Base-by-base conservation (phyloP, 2,113 vertebrate species). In the Sceloporus undulatus region DNA sequence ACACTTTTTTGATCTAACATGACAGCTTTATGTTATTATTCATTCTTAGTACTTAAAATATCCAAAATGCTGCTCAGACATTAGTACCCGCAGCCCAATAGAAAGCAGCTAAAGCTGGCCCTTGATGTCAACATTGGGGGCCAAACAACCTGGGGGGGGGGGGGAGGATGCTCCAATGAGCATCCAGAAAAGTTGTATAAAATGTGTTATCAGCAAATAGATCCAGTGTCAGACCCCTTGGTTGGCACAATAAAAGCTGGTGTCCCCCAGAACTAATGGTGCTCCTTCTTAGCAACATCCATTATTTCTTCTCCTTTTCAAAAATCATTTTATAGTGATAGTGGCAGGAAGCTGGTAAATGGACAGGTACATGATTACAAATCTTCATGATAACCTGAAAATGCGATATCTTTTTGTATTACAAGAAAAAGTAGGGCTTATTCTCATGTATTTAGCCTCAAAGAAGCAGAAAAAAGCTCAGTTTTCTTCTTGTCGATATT, bases 1-100 rank as follows among this genome's bases (percentile, higher is more conserved):
- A 18, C 6, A 56, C 25, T 77, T 71, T 27, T 80, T 56, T n/a
- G 40, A 29, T 34, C 42, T 48, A 52, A 79, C 29, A 16, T 68
- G 75, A 77, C 16, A 1, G 19, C 70, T 86, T 79, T 56, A 86
- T 79, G n/a, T 70, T 79, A 79, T 68, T 52, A 52, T 71, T 71
- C 70, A 62, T 42, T 76, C 8, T 40, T 40, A 62, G 38, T 68
- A 38, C 6, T 38, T 79, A 68, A 13, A 68, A 3, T 48, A 27
- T 48, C 40, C 29, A 34, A 79, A 70, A 19, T 54, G 21, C 40
- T 78, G 48, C 5, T 9, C 75, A 52, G 29, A 23, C 40, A 52
- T 78, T 68, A 23, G 66, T 62, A 40, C n/a, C 40, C 84, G 23
- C 23, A 38, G 3, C 38, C 52, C 68, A 84, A 18, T 59, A 34